Conservation (phyloP, 2,888 invertebrate species). For the Tinea semifulvella region DNA sequence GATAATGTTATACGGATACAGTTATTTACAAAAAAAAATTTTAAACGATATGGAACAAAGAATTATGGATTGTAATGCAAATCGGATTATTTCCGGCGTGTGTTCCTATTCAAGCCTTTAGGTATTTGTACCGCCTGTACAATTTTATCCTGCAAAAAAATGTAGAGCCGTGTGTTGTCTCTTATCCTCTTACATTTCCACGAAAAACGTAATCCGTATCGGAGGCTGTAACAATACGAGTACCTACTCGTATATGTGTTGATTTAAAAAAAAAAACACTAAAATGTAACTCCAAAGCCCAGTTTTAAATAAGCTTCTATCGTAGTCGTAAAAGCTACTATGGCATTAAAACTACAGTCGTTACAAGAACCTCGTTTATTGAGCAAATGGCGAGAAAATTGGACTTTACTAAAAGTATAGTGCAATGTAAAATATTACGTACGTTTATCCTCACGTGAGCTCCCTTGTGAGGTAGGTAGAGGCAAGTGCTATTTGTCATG, state of each 20-base stretch:
- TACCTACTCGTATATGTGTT: too few species aligned
- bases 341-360: not conserved
- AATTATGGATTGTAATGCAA: slow-evolving; percentile 6
- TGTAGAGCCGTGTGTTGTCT: too few species aligned
- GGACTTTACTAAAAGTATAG: too few species aligned
- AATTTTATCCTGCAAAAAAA: not conserved
- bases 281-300: not conserved
- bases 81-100: not conserved
- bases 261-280: not conserved
- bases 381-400: not conserved
- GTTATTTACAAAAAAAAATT: too few species aligned
- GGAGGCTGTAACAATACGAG: not conserved
- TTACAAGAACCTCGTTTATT: not conserved
- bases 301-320: not conserved
- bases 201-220: not conserved
- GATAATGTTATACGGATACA: too few species aligned
- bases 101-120: not conserved
- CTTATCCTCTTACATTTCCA: slow-evolving; percentile 6
- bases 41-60: too few species aligned
- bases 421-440: too few species aligned
- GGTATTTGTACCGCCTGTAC: slow-evolving; percentile 1
- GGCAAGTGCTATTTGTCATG: too few species aligned
- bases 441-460: too few species aligned
- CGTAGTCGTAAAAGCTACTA: not conserved
- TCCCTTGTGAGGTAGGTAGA: too few species aligned